Percentiles rank a stretch among this genome's conserved stretches.
Conservation (phyloP, 2,113 vertebrate genomes). For the Elaphurus davidianus region DNA sequence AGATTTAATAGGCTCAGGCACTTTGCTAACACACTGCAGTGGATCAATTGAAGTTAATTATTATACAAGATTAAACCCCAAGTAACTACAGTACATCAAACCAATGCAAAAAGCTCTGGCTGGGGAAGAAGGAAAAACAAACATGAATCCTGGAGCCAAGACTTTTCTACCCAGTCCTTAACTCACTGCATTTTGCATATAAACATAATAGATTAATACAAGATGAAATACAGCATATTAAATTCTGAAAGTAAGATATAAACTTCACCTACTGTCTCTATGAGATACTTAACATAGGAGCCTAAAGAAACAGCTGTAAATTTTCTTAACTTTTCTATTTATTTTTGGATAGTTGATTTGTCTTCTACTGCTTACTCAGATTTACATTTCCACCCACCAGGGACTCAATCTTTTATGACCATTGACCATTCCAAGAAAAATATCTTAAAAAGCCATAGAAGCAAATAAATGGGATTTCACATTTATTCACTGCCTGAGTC, state of each 20-base stretch:
- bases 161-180: slow-evolving; percentile 38
- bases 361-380: slow-evolving; percentile 44
- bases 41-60: slow-evolving; percentile 83
- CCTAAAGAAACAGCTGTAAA: slow-evolving; percentile 45
- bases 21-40: slow-evolving; percentile 80
- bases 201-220: slow-evolving; percentile 36
- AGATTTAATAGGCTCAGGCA: slow-evolving; percentile 78
- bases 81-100: slow-evolving; percentile 80
- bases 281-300: slow-evolving; percentile 31
- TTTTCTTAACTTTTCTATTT: slow-evolving; percentile 54
- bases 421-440: slow-evolving; percentile 64
- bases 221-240: slow-evolving; percentile 42
- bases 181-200: slow-evolving; percentile 17
- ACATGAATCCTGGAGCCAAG: slow-evolving; percentile 49
- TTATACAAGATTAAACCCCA: slow-evolving; percentile 79
- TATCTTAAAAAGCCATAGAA: slow-evolving; percentile 37
- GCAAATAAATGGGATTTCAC: slow-evolving; percentile 56
- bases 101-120: slow-evolving; percentile 68
- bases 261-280: slow-evolving; percentile 43
- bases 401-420: slow-evolving; percentile 58
- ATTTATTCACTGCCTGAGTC: slow-evolving; percentile 49
- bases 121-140: slow-evolving; percentile 57
- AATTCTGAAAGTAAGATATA: slow-evolving; percentile 47
- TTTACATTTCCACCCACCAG: slow-evolving; percentile 56
- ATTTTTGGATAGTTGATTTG: slow-evolving; percentile 49